These are phyloP conservation scores for Tragopan temminckii DNA, from an alignment of 2,797 vertebrate genomes.

Conservation along the genomic window DNA sequence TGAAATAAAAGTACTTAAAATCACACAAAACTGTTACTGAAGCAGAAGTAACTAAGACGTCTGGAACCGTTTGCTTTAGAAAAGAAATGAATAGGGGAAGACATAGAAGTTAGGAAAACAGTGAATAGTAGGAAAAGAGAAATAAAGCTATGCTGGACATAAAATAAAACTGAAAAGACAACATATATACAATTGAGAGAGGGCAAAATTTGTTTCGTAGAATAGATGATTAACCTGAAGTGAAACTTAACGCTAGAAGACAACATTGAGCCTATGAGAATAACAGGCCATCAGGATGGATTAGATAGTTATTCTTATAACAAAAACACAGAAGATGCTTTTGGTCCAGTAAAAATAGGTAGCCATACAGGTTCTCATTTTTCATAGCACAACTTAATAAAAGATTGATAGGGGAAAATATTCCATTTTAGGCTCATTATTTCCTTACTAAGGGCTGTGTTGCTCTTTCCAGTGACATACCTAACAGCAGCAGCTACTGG, in stretches of 20 bases:
- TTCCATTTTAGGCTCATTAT: neutral
- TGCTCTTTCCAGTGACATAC: neutral
- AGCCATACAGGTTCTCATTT: neutral
- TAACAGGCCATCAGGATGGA: neutral
- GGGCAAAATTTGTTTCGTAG: neutral
- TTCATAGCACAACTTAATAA: neutral
- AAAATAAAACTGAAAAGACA: conserved; percentile 17
- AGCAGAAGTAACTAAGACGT: neutral
- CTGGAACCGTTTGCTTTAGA: neutral
- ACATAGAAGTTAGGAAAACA: neutral
- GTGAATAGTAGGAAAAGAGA: neutral
- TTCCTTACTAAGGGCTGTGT: neutral
- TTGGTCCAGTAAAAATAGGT: neutral
- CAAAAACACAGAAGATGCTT: neutral
- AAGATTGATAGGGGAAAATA: neutral
- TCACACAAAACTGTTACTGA: neutral
- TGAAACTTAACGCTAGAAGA: conserved; percentile 10
- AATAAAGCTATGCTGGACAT: neutral
- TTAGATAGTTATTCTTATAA: neutral
- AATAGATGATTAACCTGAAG: conserved; percentile 14
- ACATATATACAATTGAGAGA: neutral
- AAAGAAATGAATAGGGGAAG: neutral
- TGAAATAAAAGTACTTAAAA: neutral
- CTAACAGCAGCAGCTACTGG: neutral
- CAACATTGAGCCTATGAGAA: neutral